Base-by-base conservation (phyloP, 2,113 vertebrate genomes). In the Peromyscus leucopus region DNA sequence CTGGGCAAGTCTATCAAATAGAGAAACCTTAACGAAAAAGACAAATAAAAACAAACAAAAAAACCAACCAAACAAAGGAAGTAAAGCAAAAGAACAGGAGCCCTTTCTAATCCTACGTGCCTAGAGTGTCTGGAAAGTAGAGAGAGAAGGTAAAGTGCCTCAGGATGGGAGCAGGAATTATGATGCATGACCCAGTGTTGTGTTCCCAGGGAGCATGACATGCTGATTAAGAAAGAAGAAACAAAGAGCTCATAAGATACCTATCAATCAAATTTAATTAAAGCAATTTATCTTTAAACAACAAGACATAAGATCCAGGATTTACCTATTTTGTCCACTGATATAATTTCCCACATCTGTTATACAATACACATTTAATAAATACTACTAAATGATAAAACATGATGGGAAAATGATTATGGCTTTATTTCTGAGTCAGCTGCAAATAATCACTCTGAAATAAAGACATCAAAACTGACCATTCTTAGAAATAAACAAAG, bases 371-470 rank as follows among this genome's bases (percentile, higher is more conserved):
- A 36, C 11, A 31, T 33, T 79, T 28, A 55, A 19, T 16, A 91
- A 79, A 57, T 33, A 63, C 33, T 28, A 59, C 2, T 71, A 5
- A n/a, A 24, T 42, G 39, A 48, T 15, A 42, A 61, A 51, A 90
- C 13, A 17, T n/a, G 21, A 55, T 7, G 31, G 22, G 39, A 63
- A 95, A 83, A 10, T 61, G 61, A 91, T 51, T 33, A 65, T 31
- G 79, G 13, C 24, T 93, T 94, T 51, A 75, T 67, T 92, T 95
- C 9, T 69, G 9, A 80, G 33, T 91, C 76, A 72, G 22, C 3
- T 74, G 69, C 83, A 96, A 91, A 92, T 31, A 36, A 79, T 16
- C 39, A 33, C 16, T 36, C 84, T 26, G 51, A 90, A 93, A 87
- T 61, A 11, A 86, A 59, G 57, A 87, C 36, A 84, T 21, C 12